A percentile compares a stretch with the other conserved stretches of the same genome.
These are phyloP conservation scores for Cataglyphis cursor DNA, from an alignment of 2,888 invertebrate genomes.

Conservation along the genomic window DNA sequence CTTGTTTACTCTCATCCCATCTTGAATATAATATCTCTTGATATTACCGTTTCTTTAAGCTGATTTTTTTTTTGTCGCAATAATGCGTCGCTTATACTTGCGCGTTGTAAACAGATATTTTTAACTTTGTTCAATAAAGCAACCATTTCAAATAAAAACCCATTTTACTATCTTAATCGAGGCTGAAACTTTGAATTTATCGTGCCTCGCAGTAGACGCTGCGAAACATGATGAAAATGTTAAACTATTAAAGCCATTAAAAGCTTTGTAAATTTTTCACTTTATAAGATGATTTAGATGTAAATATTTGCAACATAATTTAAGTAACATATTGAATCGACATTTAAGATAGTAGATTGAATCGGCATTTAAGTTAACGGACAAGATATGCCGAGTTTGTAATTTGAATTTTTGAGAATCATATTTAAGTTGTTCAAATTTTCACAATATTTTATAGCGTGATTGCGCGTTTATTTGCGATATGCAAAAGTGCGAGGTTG, in stretches of 20 bases:
- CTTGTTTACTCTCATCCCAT: not conserved
- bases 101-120: slow-evolving; percentile 16
- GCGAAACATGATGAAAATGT: slow-evolving; percentile 23
- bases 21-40: not conserved
- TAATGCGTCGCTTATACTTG: not conserved
- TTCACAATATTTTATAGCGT: not conserved
- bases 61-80: slow-evolving; percentile 12
- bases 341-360: not conserved
- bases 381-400: not conserved
- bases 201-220: slow-evolving; percentile 17
- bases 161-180: slow-evolving; percentile 44
- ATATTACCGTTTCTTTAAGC: slow-evolving; percentile 13
- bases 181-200: slow-evolving; percentile 41
- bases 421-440: not conserved
- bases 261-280: slow-evolving; percentile 26
- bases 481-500: not conserved
- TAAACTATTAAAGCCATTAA: slow-evolving; percentile 38
- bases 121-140: slow-evolving; percentile 37
- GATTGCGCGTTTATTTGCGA: not conserved
- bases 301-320: slow-evolving; percentile 1
- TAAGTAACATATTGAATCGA: not conserved
- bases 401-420: not conserved
- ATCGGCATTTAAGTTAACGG: not conserved
- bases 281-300: slow-evolving; percentile 1
- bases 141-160: slow-evolving; percentile 40